phyloP scores from a whole-genome alignment of 2,797 vertebrate species.

The Phalloptychus januarius region DNA sequence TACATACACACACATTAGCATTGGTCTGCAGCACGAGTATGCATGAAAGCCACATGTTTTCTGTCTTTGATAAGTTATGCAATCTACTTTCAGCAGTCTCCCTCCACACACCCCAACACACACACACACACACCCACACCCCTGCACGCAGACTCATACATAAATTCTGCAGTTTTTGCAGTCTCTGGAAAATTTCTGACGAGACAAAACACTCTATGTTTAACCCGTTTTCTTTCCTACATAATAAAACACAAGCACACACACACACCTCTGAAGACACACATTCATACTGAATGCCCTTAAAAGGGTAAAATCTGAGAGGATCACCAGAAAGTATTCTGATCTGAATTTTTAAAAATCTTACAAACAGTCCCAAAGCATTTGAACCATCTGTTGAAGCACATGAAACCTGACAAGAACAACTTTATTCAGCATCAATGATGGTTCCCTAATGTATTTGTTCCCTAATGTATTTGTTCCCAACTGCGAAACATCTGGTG shows the following conservation, averaged over 20 bases:
- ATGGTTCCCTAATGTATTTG: not conserved
- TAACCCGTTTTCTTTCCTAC: not conserved
- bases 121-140: not conserved
- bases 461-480: not conserved
- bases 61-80: slow-evolving; percentile 47
- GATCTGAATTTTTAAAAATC: not conserved
- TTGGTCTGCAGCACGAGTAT: slow-evolving; percentile 12
- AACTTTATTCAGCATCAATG: not conserved
- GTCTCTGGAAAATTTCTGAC: not conserved
- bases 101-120: not conserved
- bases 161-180: not conserved
- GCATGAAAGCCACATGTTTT: slow-evolving; percentile 66
- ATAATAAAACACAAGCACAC: slow-evolving; percentile 17
- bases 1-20: not conserved
- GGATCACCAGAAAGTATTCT: not conserved
- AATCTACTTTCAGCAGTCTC: slow-evolving; percentile 27
- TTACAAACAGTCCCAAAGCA: not conserved
- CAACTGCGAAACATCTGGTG: not conserved
- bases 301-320: slow-evolving; percentile 45
- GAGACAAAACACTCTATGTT: not conserved
- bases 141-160: not conserved
- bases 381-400: slow-evolving; percentile 12
- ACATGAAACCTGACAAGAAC: slow-evolving; percentile 7
- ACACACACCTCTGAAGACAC: slow-evolving; percentile 27
- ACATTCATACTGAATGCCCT: slow-evolving; percentile 36